Evolutionary conservation across 2,888 invertebrate genomes (phyloP).

Genomic region (Ochropleura leucogaster): DNA sequence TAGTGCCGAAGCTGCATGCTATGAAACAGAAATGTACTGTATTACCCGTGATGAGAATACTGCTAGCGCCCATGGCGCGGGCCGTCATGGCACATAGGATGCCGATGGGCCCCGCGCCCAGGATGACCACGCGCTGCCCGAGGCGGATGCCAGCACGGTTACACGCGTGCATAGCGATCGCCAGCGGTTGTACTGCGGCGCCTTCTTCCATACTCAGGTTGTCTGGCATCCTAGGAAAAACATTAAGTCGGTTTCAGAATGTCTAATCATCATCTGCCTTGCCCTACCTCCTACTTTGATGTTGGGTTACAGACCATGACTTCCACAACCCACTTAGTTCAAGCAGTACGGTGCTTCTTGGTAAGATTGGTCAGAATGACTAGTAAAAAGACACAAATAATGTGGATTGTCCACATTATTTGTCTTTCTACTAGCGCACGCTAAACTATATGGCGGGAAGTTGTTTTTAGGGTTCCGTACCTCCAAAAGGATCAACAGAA

Average conservation of each 20-base stretch:
- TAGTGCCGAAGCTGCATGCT: background rate
- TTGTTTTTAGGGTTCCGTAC: too few relatives aligned
- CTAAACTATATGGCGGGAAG: too few relatives aligned
- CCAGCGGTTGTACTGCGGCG: constrained; percentile 97
- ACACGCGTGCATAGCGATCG: constrained; percentile 98
- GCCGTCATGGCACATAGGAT: constrained; percentile 95
- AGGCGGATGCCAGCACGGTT: constrained; percentile 94
- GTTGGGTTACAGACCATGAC: background rate
- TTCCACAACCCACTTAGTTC: background rate
- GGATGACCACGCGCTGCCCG: constrained; percentile 93
- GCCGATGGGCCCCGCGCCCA: constrained; percentile 97
- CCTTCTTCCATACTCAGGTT: constrained; percentile 97
- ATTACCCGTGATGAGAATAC: constrained; percentile 94
- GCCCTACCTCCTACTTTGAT: background rate
- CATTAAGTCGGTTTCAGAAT: background rate
- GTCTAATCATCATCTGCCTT: background rate
- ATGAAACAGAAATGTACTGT: background rate
- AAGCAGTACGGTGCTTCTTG: background rate
- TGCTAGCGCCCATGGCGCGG: constrained; percentile 95
- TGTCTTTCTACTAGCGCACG: too few relatives aligned
- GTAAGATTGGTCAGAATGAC: background rate
- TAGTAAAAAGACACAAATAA: background rate
- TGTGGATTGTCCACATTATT: too few relatives aligned
- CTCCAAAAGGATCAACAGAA: too few relatives aligned
- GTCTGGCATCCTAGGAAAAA: constrained; percentile 93